A percentile compares a stretch with the other conserved stretches of the same genome.
These are phyloP conservation scores for Acipenser transmontanus DNA, from an alignment of 2,797 vertebrate species.

Conservation along the genomic window DNA sequence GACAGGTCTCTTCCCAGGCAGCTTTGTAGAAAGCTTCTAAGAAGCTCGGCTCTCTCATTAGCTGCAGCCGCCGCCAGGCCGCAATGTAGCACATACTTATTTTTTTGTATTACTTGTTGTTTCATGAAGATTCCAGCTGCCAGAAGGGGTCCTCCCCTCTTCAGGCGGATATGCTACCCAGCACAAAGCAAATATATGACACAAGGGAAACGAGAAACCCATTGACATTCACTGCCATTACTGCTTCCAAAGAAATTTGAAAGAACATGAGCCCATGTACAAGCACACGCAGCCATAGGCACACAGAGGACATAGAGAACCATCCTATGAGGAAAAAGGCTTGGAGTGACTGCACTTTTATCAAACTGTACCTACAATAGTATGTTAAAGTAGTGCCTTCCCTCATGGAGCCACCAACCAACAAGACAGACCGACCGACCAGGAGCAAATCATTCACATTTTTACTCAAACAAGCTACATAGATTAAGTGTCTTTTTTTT, in stretches of 20 bases:
- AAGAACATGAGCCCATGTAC: constrained; percentile 18
- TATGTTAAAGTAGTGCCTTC: constrained; percentile 51
- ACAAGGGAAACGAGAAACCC: constrained; percentile 38
- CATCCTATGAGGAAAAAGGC: not conserved
- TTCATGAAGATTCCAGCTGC: not conserved
- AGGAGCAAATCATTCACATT: constrained; percentile 24
- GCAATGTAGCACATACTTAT: not conserved
- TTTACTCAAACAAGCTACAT: constrained; percentile 32
- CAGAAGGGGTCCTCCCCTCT: not conserved
- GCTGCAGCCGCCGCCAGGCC: not conserved
- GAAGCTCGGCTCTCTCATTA: constrained; percentile 3
- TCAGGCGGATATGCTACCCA: constrained; percentile 11
- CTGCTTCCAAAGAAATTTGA: constrained; percentile 42
- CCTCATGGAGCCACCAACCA: constrained; percentile 34
- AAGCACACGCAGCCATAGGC: not conserved
- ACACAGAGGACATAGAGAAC: not conserved
- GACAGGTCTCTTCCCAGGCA: constrained; percentile 70
- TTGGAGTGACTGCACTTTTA: constrained; percentile 26
- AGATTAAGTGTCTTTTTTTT: constrained; percentile 16
- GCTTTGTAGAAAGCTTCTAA: constrained; percentile 75
- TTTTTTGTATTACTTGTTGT: not conserved
- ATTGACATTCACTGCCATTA: constrained; percentile 43
- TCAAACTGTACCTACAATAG: constrained; percentile 28
- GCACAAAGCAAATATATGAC: constrained; percentile 32
- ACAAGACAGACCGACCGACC: constrained; percentile 31